These are phyloP conservation scores for Luidia sarsii DNA, from an alignment of 53 echinoderm and acorn worm species.

Conservation along the genomic window DNA sequence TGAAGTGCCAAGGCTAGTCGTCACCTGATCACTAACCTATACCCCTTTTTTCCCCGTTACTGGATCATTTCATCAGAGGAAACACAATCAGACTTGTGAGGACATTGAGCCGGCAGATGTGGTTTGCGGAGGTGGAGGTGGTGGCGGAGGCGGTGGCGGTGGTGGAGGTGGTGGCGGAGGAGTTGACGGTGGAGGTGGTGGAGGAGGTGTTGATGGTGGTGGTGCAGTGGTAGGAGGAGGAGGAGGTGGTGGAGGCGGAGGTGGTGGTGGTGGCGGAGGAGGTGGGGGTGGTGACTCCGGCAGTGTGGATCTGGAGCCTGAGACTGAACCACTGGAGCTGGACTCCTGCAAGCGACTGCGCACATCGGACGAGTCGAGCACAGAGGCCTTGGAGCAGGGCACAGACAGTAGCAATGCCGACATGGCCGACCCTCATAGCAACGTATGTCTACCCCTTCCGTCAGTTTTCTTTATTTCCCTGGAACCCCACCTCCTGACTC, in stretches of 20 bases:
- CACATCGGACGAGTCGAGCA: constrained; percentile 77
- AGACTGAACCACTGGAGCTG: not conserved
- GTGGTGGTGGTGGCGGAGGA: not conserved
- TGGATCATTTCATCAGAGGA: too few species aligned
- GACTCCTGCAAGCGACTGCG: constrained; percentile 54
- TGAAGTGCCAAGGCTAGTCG: too few species aligned
- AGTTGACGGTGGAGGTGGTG: too few species aligned
- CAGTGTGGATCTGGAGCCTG: constrained; percentile 4
- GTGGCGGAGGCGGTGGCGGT: too few species aligned
- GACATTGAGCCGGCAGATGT: constrained; percentile 24
- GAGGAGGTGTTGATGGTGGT: too few species aligned
- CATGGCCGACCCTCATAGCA: constrained; percentile 10
- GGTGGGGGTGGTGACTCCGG: not conserved
- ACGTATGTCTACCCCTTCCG: not conserved
- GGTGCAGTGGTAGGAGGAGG: too few species aligned
- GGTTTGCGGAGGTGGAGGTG: not conserved
- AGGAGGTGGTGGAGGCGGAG: not conserved
- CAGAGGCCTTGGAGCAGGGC: constrained; percentile 56
- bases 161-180: too few species aligned
- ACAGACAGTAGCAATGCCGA: constrained; percentile 33
- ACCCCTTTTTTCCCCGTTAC: too few species aligned
- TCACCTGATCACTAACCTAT: too few species aligned
- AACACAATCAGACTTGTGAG: constrained; percentile 40
- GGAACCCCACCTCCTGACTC: too few species aligned
- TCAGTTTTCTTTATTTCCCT: too few species aligned